These are phyloP conservation scores for Cecidostiba fungosa DNA, from an alignment of 2,888 invertebrate species.

Conservation along the genomic window DNA sequence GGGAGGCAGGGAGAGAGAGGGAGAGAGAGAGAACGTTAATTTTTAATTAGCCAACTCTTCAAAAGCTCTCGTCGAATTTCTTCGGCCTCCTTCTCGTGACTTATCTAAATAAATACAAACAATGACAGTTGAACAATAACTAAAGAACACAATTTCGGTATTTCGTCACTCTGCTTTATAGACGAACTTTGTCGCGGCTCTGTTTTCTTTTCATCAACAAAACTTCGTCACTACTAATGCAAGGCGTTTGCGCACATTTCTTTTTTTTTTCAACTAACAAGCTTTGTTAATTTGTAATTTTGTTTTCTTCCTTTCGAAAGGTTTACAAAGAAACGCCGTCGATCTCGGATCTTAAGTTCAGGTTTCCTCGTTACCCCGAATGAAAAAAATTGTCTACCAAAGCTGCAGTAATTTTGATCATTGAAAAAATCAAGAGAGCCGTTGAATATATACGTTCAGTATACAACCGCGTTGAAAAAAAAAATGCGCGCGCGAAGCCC, in stretches of 20 bases:
- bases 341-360: neutral
- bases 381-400: no score
- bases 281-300: neutral
- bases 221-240: neutral
- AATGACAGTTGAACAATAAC: constrained; percentile 61
- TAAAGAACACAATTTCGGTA: constrained; percentile 66
- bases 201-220: neutral
- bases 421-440: neutral
- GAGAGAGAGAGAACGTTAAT: neutral
- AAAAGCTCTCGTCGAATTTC: constrained; percentile 29
- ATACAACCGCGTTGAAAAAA: neutral
- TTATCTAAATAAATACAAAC: constrained; percentile 63
- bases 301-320: neutral
- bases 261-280: neutral
- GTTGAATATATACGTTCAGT: neutral
- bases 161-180: constrained; percentile 48
- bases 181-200: constrained; percentile 29
- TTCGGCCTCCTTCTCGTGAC: neutral
- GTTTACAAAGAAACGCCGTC: neutral
- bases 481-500: neutral
- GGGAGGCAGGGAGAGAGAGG: neutral
- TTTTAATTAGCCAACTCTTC: constrained; percentile 27
- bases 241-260: constrained; percentile 8
- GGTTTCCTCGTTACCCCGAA: neutral
- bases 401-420: neutral